These are phyloP conservation scores for Priocnemis perturbator DNA, from an alignment of 2,888 invertebrate species.

Conservation along the genomic window DNA sequence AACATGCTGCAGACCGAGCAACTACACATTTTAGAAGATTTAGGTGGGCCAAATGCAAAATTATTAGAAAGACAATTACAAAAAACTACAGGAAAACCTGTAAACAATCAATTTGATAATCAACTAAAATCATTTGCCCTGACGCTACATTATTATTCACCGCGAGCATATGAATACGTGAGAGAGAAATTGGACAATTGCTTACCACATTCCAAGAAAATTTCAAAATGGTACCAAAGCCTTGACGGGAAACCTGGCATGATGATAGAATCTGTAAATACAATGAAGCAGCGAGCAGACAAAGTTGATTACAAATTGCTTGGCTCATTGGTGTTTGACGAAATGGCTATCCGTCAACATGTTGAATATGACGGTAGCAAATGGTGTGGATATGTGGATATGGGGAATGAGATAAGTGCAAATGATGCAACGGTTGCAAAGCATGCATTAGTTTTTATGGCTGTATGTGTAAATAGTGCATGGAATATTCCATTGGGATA, in stretches of 20 bases:
- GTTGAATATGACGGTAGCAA: not conserved
- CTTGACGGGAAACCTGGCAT: too few species aligned
- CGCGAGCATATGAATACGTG: conserved; percentile 12
- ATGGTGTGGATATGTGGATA: conserved; percentile 2
- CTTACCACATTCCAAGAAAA: too few species aligned
- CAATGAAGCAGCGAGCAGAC: conserved; percentile 5
- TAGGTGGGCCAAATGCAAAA: not conserved
- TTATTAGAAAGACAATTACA: not conserved
- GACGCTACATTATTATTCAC: conserved; percentile 10
- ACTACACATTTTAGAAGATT: not conserved
- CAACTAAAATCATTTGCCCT: too few species aligned
- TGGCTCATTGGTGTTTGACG: too few species aligned
- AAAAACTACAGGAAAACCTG: not conserved
- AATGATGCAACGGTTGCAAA: too few species aligned
- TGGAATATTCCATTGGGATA: conserved; percentile 13
- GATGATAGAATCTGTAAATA: too few species aligned
- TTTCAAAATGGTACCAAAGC: too few species aligned
- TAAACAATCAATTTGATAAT: not conserved
- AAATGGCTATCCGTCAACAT: too few species aligned
- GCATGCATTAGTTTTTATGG: too few species aligned
- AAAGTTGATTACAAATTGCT: conserved; percentile 4
- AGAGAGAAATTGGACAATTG: conserved; percentile 1
- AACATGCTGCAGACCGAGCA: too few species aligned
- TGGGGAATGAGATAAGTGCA: too few species aligned
- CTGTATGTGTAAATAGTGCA: conserved; percentile 17